Base-by-base conservation (phyloP, 92 coral and sea anemone species). In the Pocillopora meandrina region DNA sequence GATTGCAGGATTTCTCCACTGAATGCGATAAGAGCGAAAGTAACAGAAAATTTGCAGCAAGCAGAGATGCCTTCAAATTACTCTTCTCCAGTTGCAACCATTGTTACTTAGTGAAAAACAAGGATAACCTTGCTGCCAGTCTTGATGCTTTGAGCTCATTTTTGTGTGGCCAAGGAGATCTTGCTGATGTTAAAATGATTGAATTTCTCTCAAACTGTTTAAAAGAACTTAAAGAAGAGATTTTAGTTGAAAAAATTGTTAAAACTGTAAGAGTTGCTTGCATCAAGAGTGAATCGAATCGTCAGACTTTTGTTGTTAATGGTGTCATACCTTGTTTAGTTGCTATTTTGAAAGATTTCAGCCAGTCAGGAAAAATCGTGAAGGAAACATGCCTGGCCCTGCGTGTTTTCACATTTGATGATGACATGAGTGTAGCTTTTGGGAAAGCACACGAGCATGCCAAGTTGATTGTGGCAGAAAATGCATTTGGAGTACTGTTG, bases 381-480 rank as follows among this genome's bases (percentile, higher is more conserved):
- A 87, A 83, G 80, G 98, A 90, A 82, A 90, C 84, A 2, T 94
- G 98, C 85, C 55, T 82, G n/a, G 84, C 92, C 52, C 56, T 94
- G 63, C 93, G 95, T 12, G 95, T 92, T 31, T 73, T 94, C 78
- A 94, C 95, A 59, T 94, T 94, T 79, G 98, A 94, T 71, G 95
- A 94, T 66, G 98, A 94, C 80, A 94, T 94, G 98, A 89, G 92
- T 78, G 95, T 94, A 56, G 92, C 98, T 18, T 94, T 84, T 75
- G 98, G 98, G 9, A 94, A 94, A 56, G 98, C 98, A 1, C 98
- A 94, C 35, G 98, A 94, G n/a, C 95, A 94, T 74, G 95, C 98
- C 33, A 94, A 94, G 80, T 83, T 81, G 81, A 94, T 94, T 78
- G 95, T 92, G n/a, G 90, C 95, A 11, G 95, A 90, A 82, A 90